These are phyloP conservation scores for Sylvilagus floridanus DNA, from an alignment of 2,797 vertebrate species.

Conservation along the genomic window DNA sequence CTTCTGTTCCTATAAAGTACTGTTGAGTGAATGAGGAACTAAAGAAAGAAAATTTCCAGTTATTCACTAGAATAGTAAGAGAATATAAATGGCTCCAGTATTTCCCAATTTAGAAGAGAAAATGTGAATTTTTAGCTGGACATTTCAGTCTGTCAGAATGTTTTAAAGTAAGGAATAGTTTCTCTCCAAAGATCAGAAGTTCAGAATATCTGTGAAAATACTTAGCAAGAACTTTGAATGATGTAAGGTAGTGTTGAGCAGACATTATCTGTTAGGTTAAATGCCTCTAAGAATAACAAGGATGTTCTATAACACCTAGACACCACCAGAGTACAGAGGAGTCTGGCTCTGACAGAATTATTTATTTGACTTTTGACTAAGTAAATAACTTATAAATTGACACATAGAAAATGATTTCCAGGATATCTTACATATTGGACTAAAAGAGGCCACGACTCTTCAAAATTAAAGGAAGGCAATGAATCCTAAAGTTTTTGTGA, in stretches of 20 bases:
- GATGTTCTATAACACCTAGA: neutral
- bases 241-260: neutral
- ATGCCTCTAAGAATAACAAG: neutral
- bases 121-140: neutral
- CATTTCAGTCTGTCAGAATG: neutral
- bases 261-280: neutral
- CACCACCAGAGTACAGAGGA: neutral
- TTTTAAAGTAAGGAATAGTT: neutral
- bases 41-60: neutral
- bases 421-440: neutral
- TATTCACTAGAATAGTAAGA: neutral
- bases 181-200: neutral
- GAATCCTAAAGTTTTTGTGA: neutral
- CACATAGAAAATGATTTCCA: neutral
- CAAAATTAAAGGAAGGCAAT: neutral
- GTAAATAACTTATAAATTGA: neutral
- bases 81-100: neutral
- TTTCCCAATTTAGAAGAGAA: neutral
- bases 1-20: neutral
- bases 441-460: neutral
- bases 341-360: neutral
- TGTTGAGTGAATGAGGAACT: neutral
- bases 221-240: neutral
- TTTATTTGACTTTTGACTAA: neutral
- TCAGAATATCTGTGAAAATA: neutral